Base-by-base conservation (phyloP, 2,113 vertebrate genomes). In the Ptychochromis oligacanthus region DNA sequence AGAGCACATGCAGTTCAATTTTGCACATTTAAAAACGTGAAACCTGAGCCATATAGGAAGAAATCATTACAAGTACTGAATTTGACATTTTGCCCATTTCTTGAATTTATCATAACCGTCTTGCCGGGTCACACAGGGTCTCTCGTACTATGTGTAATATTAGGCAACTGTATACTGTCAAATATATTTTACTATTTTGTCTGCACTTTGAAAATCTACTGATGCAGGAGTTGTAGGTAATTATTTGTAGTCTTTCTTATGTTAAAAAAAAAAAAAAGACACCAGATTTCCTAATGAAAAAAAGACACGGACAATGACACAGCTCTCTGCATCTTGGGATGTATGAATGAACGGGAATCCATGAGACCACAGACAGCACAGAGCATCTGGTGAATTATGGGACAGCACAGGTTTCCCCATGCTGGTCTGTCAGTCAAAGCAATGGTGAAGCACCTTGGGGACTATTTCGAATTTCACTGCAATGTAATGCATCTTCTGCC, bases 401-500 rank as follows among this genome's bases (percentile, higher is more conserved):
- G 92, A 86, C 93, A 87, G 85, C 86, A 74, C 82, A 81, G 83
- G 76, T 87, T 90, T 91, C 84, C 84, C 83, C 90, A 90, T 83
- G 90, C 93, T 90, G 84, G 76, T 84, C 89, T 93, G 95, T 95
- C 95, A 94, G 79, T 95, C 95, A 95, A 77, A 80, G 85, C 79
- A 36, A 91, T 82, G 79, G 89, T 36, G 85, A 87, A 85, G 75
- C 81, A 91, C 93, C 94, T 92, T 56, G 5, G 95, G 93, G 93
- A 92, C 93, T 84, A 91, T 93, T 93, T 91, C 59, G 77, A 93
- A 93, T 93, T 93, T 95, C 92, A 94, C 88, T 65, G 55, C 81
- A 76, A 91, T 84, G 92, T 94, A 95, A 95, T 95, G 93, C 90
- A 94, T 95, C 93, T 93, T 92, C 82, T 93, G 93, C 91, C 91